These are phyloP conservation scores for Cosmia pyralina DNA, from an alignment of 2,888 invertebrate species.

Conservation along the genomic window DNA sequence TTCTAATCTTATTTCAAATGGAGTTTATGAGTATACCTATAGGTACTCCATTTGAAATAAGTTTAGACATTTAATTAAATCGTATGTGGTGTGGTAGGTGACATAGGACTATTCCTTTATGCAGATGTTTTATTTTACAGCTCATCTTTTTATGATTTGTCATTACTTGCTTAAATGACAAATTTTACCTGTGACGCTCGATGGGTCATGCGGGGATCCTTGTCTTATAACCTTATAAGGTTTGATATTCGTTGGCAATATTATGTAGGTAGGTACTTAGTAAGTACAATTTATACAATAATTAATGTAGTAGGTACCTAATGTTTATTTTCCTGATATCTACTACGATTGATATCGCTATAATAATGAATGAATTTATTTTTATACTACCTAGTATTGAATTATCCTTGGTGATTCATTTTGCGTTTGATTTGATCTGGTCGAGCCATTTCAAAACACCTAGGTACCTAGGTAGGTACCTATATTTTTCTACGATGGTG, in stretches of 20 bases:
- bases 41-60: too few species aligned
- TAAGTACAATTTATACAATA: slow-evolving; percentile 1
- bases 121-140: slow-evolving; percentile 2
- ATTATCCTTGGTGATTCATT: slow-evolving; percentile 4
- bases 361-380: neutral
- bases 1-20: too few species aligned
- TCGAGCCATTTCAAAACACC: neutral
- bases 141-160: slow-evolving; percentile 18
- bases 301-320: too few species aligned
- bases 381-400: neutral
- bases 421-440: too few species aligned
- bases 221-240: neutral
- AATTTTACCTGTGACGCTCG: neutral
- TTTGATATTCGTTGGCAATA: neutral
- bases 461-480: too few species aligned
- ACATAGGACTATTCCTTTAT: neutral
- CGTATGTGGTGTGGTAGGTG: too few species aligned
- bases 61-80: too few species aligned
- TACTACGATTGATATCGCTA: neutral
- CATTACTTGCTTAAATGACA: neutral
- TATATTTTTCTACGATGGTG: neutral
- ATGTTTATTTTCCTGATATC: neutral
- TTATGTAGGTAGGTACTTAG: neutral
- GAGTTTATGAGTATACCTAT: too few species aligned
- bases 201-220: neutral